Conservation (phyloP, 2,888 invertebrate genomes). For the Lingula anatina region DNA sequence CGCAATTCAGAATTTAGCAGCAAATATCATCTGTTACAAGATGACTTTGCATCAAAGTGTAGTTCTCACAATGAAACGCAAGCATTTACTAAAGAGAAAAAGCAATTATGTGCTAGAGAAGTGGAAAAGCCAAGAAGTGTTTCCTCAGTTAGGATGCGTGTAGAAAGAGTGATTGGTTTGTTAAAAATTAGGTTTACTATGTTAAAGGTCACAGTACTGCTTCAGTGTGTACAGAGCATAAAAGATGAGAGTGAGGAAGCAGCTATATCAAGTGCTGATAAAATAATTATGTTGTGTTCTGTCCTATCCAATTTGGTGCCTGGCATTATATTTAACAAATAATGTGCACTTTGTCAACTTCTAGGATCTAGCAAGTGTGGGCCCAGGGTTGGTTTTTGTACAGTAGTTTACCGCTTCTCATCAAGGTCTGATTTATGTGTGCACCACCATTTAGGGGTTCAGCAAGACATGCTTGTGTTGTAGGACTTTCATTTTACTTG, state of each 20-base stretch:
- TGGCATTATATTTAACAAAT: conserved; percentile 10
- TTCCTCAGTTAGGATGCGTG: conserved; percentile 13
- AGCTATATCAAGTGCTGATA: conserved; percentile 8
- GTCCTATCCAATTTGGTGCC: conserved; percentile 10
- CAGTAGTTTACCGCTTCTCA: no score
- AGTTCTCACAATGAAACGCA: conserved; percentile 13
- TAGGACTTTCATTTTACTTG: no score
- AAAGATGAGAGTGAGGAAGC: conserved; percentile 4
- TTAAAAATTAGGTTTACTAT: conserved; percentile 16
- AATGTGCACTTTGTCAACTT: no score
- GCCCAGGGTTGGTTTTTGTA: no score
- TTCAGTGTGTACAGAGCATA: conserved; percentile 7
- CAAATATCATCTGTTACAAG: conserved; percentile 11
- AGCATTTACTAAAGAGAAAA: conserved; percentile 15
- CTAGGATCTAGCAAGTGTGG: no score
- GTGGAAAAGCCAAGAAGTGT: conserved; percentile 14
- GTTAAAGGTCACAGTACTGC: conserved; percentile 11
- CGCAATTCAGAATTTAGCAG: conserved; percentile 9
- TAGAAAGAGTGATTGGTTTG: conserved; percentile 17
- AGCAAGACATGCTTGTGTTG: no score
- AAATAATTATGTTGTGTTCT: conserved; percentile 12
- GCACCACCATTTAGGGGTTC: no score
- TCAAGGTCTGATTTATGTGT: no score
- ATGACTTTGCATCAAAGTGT: conserved; percentile 15
- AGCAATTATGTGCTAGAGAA: conserved; percentile 14